Base-by-base conservation (phyloP, 2,113 vertebrate genomes). In the Forbesichthys agassizii region DNA sequence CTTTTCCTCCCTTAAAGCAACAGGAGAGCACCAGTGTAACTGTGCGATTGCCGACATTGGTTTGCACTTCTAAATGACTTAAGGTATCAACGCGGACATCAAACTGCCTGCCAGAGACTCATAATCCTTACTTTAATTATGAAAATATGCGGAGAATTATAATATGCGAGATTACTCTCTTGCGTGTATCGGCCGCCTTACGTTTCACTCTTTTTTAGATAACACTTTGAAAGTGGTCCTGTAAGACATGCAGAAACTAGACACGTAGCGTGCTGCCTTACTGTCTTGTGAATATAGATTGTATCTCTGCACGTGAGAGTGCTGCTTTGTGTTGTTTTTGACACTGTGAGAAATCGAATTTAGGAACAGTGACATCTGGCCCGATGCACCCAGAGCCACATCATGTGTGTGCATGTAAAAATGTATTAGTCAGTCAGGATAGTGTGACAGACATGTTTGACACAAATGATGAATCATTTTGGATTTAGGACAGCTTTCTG, bases 301-400 rank as follows among this genome's bases (percentile, higher is more conserved):
- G 56, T 70, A 48, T 69, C 49, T 70, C 61, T 72, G 51, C 48
- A 64, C 74, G 65, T 73, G 49, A 48, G 57, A 75, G 46, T 48
- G 42, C 58, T 68, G 61, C 78, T 56, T 74, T 68, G 46, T 48
- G 42, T 58, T 68, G 61, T 80, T 56, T 74, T 72, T 63, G 75
- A 82, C 80, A 54, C 53, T 59, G 52, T 66, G 61, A 27, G 64
- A 64, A 77, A 62, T 48, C n/a, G 61, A 66, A 42, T 59, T 70
- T 58, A n/a, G n/a, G 64, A 61, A 80, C 68, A 71, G 52, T 51
- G 49, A 13, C 11, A 51, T 51, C 11, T 51, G 49, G 49, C 10
- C 11, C 11, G 49, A 51, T 13, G 13, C 49, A 51, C 36, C 36
- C 36, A 42, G 36, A 42, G 49, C 13, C 52, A 14, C 52, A 54